phyloP scores from a whole-genome alignment of 30 jellyfish, hydroid and myxozoan species.

The Aurelia aurita complex sp. Pacific region DNA sequence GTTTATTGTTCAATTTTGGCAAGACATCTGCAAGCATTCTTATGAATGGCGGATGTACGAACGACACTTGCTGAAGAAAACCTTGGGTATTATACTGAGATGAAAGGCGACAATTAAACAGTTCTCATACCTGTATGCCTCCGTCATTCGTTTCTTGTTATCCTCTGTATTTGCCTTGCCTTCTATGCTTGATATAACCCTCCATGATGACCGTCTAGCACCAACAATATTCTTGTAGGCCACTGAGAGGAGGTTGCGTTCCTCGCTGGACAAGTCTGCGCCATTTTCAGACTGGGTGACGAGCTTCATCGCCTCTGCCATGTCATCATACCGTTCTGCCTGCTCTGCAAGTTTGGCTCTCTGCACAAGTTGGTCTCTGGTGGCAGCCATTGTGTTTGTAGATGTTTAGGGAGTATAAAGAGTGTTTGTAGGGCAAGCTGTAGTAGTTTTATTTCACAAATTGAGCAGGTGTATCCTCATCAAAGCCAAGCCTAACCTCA shows the following conservation, averaged over 20 bases:
- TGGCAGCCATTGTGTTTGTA: constrained; percentile 55
- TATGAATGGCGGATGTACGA: too few species aligned
- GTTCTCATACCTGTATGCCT: constrained; percentile 35
- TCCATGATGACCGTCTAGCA: constrained; percentile 98
- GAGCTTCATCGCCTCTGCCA: constrained; percentile 95
- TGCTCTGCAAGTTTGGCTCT: constrained; percentile 97
- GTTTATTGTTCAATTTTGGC: too few species aligned
- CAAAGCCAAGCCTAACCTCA: constrained; percentile 45
- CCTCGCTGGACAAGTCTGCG: constrained; percentile 89
- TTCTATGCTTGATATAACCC: constrained; percentile 89
- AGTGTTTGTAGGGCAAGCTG: constrained; percentile 23
- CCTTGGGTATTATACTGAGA: too few species aligned
- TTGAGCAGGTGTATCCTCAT: constrained; percentile 54
- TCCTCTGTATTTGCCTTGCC: constrained; percentile 72
- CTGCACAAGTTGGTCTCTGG: constrained; percentile 70
- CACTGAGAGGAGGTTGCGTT: constrained; percentile 93
- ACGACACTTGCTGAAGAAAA: too few species aligned
- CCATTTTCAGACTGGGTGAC: constrained; percentile 76
- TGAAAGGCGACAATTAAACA: too few species aligned
- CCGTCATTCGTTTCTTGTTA: constrained; percentile 68
- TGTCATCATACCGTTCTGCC: constrained; percentile 99
- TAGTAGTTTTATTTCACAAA: constrained; percentile 25
- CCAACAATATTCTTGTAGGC: constrained; percentile 99
- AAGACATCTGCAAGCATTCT: too few species aligned
- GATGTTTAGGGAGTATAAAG: constrained; percentile 27